Base-by-base conservation (phyloP, 2,888 invertebrate species). In the Scaptomyza tumidula region DNA sequence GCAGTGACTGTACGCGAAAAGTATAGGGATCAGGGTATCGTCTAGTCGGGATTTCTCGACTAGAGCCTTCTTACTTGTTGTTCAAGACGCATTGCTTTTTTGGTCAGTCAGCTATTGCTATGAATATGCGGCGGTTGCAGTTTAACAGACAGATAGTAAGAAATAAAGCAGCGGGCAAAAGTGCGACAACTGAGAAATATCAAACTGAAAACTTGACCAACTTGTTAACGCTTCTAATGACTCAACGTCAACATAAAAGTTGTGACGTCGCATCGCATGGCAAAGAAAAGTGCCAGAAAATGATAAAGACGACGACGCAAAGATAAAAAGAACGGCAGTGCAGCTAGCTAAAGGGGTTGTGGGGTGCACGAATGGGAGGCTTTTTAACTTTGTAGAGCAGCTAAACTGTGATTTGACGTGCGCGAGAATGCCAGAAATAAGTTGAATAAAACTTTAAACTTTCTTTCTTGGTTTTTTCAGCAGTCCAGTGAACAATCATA, bases 211-310 rank as follows among this genome's bases (percentile, higher is more conserved):
- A 60, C 62, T 75, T 73, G 75, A 65, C 56, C 69, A 75, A 78
- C 74, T 74, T 78, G 74, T 78, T 69, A 59, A 55, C 62, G 57
- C 56, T 77, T 77, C 61, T 72, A 77, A 75, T 77, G 57, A 72
- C 43, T 74, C 56, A 54, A 71, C 33, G 46, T 57, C 39, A 35
- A 33, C 29, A 44, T 27, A 27, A 33, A 11, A 16, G 31, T 14
- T 11, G 16, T 16, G 39, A 11, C 37, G 27, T 52, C 29, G 43
- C 41, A 48, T 35, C 56, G 29, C 3, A 5, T n/a, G n/a, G 3
- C 24, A 29, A 29, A 31, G 33, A 41, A 55, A 19, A 71, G 35
- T 50, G 56, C 44, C 55, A 68, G 71, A 55, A 55, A 57, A 27
- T 57, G 53, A 64, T 73, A 65, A 53, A 73, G 76, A 55, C 46